Base-by-base conservation (phyloP, 2,797 vertebrate genomes). In the Karalla daura region DNA sequence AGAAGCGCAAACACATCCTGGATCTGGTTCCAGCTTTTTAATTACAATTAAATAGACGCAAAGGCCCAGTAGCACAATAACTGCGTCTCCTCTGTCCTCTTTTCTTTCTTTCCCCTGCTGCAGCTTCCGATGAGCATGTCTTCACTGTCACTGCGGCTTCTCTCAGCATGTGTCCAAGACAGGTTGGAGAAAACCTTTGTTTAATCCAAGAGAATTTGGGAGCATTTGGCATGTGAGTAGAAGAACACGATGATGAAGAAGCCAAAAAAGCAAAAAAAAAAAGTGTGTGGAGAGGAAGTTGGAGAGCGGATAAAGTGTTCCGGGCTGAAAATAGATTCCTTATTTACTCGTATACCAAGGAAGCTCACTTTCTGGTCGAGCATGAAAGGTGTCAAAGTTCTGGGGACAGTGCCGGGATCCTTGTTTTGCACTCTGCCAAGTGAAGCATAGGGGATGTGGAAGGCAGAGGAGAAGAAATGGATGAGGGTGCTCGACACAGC, bases 1-100 rank as follows among this genome's bases (percentile, higher is more conserved):
- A 83, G 86, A 89, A 83, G 78, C 72, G 85, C 91, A 92, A 92
- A 89, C 86, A 84, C 83, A 78, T 87, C 83, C 87, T 93, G 93
- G 92, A 93, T 90, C 79, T 70, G 75, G 74, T 90, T 94, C 90
- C 89, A 89, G 86, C 79, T 90, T 91, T 93, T 92, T 87, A 93
- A 92, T 93, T 92, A 93, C 88, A 80, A 91, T 89, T 85, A 87
- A 91, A 91, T 79, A 81, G 88, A 81, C 80, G 84, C 52, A 6
- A 50, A 85, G 88, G 86, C 86, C 88, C 86, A 76, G 76, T 70
- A 72, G 77, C 64, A 71, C 72, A 83, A 84, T 78, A 84, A 85
- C 78, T 36, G 47, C 40, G 60, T 76, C 64, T 85, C 67, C 40
- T 46, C 40, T 56, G 33, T 55, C 49, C 70, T 54, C 56, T 36